Conservation (phyloP, 2,888 invertebrate species). For the Brachyptera putata region DNA sequence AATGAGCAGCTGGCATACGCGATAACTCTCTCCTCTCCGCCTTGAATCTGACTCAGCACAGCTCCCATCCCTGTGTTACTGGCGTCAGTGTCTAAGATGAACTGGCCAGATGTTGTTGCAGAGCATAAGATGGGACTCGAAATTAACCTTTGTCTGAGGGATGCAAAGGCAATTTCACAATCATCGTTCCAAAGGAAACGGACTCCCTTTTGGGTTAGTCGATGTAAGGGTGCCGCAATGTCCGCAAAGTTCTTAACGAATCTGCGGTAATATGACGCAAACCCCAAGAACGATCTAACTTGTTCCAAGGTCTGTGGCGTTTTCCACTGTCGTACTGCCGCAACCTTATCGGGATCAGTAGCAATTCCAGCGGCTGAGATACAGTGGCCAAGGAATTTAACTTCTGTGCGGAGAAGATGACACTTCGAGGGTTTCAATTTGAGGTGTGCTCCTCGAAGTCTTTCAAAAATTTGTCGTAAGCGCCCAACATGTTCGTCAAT, state of each 20-base stretch:
- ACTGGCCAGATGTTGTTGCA: not conserved
- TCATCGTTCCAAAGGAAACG: not conserved
- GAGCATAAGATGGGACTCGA: not conserved
- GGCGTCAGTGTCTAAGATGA: slow-evolving; percentile 21
- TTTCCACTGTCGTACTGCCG: not conserved
- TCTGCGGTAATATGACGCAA: not conserved
- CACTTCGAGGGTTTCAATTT: slow-evolving; percentile 6
- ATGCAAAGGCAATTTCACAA: not conserved
- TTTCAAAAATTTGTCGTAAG: not conserved
- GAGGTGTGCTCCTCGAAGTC: not conserved
- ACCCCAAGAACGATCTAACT: not conserved
- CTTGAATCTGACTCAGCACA: slow-evolving; percentile 27
- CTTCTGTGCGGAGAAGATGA: not conserved
- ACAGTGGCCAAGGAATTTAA: not conserved
- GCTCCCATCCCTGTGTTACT: slow-evolving; percentile 25
- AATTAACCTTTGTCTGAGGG: not conserved
- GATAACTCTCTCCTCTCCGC: no score
- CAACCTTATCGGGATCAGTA: not conserved
- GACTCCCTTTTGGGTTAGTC: not conserved
- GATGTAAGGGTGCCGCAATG: not conserved
- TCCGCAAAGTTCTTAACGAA: not conserved
- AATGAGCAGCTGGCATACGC: no score
- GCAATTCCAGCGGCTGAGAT: not conserved
- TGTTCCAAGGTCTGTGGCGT: not conserved
- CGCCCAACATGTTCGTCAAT: not conserved